These are phyloP conservation scores for Silvanus unidentatus DNA, from an alignment of 2,888 invertebrate species.

Conservation along the genomic window DNA sequence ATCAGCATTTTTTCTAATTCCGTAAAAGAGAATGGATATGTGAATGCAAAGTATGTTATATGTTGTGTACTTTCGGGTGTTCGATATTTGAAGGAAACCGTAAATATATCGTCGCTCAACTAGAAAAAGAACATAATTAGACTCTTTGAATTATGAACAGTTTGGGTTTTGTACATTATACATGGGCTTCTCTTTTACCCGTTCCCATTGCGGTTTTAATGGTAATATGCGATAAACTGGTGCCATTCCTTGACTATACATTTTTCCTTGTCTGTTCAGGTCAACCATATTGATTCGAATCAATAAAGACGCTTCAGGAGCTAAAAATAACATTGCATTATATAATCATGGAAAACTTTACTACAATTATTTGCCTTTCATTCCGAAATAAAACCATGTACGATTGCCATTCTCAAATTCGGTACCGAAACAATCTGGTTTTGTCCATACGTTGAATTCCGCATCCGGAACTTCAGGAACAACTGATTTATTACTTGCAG, in stretches of 20 bases:
- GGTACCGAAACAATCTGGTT: conserved; percentile 82
- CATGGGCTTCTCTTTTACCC: conserved; percentile 72
- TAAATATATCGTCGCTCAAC: conserved; percentile 68
- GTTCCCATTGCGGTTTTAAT: conserved; percentile 75
- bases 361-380: conserved; percentile 47
- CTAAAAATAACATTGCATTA: conserved; percentile 32
- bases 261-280: conserved; percentile 82
- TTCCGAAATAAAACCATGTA: conserved; percentile 89
- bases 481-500: conserved; percentile 13
- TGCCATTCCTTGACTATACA: conserved; percentile 87
- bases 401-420: conserved; percentile 83
- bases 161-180: conserved; percentile 56
- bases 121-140: conserved; percentile 38
- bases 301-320: conserved; percentile 49
- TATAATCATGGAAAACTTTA: not conserved
- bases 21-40: conserved; percentile 81
- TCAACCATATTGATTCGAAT: conserved; percentile 81
- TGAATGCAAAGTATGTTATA: conserved; percentile 82
- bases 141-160: not conserved
- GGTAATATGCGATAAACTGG: conserved; percentile 73
- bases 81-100: conserved; percentile 66
- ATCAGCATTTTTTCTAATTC: conserved; percentile 71
- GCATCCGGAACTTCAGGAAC: conserved; percentile 57
- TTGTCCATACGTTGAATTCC: conserved; percentile 87
- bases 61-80: conserved; percentile 65